These are phyloP conservation scores for Luehdorfia chinensis DNA, from an alignment of 1,140 invertebrate species.

Conservation along the genomic window DNA sequence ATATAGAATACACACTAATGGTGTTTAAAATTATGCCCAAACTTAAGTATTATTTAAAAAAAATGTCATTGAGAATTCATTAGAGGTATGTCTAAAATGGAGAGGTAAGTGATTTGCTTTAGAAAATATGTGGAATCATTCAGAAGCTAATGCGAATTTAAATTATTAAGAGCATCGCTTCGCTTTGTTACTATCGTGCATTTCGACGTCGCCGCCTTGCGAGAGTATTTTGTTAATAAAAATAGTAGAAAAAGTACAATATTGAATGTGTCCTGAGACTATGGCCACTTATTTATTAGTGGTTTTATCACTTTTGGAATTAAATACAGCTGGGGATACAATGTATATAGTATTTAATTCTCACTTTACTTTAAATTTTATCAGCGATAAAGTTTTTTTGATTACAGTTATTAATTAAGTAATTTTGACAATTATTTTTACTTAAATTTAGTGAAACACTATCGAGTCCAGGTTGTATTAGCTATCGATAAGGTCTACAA, in stretches of 20 bases:
- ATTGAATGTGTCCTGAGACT: conserved; percentile 11
- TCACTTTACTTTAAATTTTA: too few relatives aligned
- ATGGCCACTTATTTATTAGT: conserved; percentile 13
- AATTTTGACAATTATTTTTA: too few relatives aligned
- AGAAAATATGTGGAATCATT: neutral
- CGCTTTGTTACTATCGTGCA: conserved; percentile 34
- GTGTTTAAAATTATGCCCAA: too few relatives aligned
- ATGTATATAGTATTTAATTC: too few relatives aligned
- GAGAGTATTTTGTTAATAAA: conserved; percentile 30
- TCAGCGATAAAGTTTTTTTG: too few relatives aligned
- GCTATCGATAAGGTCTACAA: too few relatives aligned
- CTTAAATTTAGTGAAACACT: too few relatives aligned
- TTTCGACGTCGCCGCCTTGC: conserved; percentile 38
- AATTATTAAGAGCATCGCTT: conserved; percentile 44
- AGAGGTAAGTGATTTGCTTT: conserved; percentile 1
- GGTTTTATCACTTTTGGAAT: neutral
- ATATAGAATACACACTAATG: too few relatives aligned
- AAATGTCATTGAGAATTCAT: conserved; percentile 8
- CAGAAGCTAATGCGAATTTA: conserved; percentile 51
- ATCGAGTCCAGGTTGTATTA: too few relatives aligned
- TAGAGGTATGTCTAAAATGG: neutral
- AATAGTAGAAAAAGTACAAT: conserved; percentile 14
- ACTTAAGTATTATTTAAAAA: too few relatives aligned
- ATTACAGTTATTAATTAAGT: too few relatives aligned
- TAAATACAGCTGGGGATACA: neutral